Percentiles rank a stretch among this genome's conserved stretches.
Conservation (phyloP, 2,113 vertebrate genomes). For the Lepus europaeus region DNA sequence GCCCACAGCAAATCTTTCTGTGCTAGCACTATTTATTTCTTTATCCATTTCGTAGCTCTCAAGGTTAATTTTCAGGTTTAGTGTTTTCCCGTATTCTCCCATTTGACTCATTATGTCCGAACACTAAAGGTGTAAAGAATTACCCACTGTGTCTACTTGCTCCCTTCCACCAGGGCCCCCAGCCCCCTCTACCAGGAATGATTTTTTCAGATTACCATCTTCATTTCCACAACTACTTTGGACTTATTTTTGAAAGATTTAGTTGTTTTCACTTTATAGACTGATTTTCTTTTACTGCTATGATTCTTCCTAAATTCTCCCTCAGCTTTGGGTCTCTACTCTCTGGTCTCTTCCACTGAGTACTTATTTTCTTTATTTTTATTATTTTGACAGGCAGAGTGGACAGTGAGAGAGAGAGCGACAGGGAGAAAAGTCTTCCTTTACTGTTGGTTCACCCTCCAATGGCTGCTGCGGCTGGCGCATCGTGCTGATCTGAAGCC, state of each 20-base stretch:
- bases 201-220: neutral
- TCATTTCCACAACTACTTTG: neutral
- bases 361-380: neutral
- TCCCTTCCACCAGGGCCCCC: neutral
- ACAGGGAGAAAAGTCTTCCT: too few species aligned
- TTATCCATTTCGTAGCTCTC: neutral
- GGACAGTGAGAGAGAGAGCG: too few species aligned
- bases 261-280: neutral
- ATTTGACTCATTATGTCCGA: neutral
- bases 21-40: neutral
- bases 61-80: neutral
- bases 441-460: too few species aligned
- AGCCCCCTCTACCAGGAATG: neutral
- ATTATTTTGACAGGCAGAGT: too few species aligned
- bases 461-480: too few species aligned
- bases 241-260: slow-evolving; percentile 6
- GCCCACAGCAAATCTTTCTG: slow-evolving; percentile 3
- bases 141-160: neutral
- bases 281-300: neutral
- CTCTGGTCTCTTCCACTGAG: neutral
- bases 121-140: neutral
- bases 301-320: neutral
- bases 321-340: neutral
- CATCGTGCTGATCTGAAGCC: too few species aligned
- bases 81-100: neutral